Evolutionary conservation across 1,140 invertebrate genomes (phyloP).

Genomic region (Lordiphosa collinella): DNA sequence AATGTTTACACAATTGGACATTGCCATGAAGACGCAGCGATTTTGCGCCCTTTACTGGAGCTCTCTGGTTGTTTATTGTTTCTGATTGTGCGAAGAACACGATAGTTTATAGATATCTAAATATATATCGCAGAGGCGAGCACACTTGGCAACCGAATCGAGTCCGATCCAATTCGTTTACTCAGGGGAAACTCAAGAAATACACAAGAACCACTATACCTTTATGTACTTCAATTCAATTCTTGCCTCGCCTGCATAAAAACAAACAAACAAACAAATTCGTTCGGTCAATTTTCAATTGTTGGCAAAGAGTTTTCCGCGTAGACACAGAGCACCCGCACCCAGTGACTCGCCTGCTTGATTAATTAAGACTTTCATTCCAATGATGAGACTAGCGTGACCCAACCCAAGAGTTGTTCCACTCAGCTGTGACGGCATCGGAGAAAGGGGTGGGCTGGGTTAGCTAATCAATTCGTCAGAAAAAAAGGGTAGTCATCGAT

Average conservation of each 20-base stretch:
- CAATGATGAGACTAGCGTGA: constrained; percentile 30
- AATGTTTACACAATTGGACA: constrained; percentile 49
- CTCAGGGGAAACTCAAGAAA: not conserved
- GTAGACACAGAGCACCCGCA: constrained; percentile 30
- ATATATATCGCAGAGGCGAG: constrained; percentile 14
- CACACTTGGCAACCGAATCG: constrained; percentile 1
- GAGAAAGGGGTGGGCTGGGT: not conserved
- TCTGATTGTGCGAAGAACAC: constrained; percentile 48
- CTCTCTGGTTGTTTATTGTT: constrained; percentile 38
- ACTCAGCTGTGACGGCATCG: constrained; percentile 11
- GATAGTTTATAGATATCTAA: constrained; percentile 58
- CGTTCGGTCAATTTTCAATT: constrained; percentile 40
- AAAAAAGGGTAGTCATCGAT: constrained; percentile 4
- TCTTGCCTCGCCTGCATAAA: constrained; percentile 13
- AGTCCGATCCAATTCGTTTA: not conserved
- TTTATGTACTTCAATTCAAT: constrained; percentile 2
- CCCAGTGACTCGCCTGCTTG: constrained; percentile 27
- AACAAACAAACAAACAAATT: constrained; percentile 24
- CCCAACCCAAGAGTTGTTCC: constrained; percentile 12
- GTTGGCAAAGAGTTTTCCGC: constrained; percentile 12
- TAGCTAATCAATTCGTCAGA: not conserved
- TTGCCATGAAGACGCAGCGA: constrained; percentile 20
- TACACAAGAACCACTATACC: not conserved
- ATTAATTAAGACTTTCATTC: constrained; percentile 49
- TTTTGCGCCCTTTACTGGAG: constrained; percentile 12